Evolutionary conservation across 2,888 invertebrate species (phyloP).

Genomic region (Orthosia gracilis): DNA sequence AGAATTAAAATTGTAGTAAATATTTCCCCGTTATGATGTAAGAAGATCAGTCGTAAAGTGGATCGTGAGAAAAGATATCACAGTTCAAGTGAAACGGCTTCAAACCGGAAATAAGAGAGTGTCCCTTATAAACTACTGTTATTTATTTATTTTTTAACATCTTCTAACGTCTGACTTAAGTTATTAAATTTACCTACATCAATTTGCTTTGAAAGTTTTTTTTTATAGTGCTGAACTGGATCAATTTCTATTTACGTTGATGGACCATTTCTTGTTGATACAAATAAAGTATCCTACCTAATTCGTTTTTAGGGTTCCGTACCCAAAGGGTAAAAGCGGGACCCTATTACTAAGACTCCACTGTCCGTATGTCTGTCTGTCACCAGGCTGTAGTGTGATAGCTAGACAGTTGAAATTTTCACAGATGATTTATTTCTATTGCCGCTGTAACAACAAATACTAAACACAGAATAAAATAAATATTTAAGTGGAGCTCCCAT

Average conservation of each 20-base stretch:
- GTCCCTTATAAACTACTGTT: slow-evolving; percentile 46
- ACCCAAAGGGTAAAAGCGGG: too few species aligned
- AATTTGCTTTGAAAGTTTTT: slow-evolving; percentile 9
- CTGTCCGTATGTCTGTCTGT: too few species aligned
- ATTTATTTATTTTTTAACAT: slow-evolving; percentile 37
- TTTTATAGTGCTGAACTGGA: neutral
- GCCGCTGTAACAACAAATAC: too few species aligned
- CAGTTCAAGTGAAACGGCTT: slow-evolving; percentile 35
- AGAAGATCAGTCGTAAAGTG: slow-evolving; percentile 51
- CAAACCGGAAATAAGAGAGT: slow-evolving; percentile 52
- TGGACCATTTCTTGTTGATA: neutral
- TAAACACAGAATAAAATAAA: too few species aligned
- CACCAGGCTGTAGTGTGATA: too few species aligned
- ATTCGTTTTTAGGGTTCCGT: too few species aligned
- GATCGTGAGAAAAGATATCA: slow-evolving; percentile 63
- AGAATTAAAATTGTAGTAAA: slow-evolving; percentile 29
- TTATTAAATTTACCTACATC: slow-evolving; percentile 17
- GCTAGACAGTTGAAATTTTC: too few species aligned
- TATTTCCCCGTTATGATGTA: slow-evolving; percentile 47
- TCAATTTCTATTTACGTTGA: neutral
- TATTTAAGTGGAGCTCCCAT: too few species aligned
- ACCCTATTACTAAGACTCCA: too few species aligned
- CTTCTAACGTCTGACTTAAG: slow-evolving; percentile 12
- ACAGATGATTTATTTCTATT: too few species aligned
- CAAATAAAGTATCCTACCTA: too few species aligned